Percentiles rank a stretch among this genome's conserved stretches.
Conservation (phyloP, 2,113 vertebrate species). For the Ictidomys tridecemlineatus region DNA sequence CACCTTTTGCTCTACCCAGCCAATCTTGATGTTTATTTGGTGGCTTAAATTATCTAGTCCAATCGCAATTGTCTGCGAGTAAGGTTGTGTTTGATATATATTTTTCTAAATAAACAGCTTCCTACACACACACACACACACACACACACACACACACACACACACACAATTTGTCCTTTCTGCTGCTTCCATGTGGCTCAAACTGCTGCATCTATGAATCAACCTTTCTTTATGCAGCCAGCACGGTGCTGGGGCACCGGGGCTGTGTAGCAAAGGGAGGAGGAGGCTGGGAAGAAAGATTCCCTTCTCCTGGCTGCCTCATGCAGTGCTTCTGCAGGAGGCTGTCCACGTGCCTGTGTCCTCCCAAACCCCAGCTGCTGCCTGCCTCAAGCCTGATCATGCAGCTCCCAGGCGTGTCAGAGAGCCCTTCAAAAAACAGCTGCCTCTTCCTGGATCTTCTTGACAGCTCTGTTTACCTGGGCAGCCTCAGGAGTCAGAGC, state of each 20-base stretch:
- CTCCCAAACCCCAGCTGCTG: conserved; percentile 62
- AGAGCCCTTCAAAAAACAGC: conserved; percentile 50
- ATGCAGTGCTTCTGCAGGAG: conserved; percentile 47
- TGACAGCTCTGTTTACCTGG: conserved; percentile 58
- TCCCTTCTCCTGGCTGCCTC: neutral
- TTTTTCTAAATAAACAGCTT: conserved; percentile 52
- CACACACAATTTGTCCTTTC: neutral
- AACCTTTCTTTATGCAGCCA: conserved; percentile 15
- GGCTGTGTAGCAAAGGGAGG: conserved; percentile 37
- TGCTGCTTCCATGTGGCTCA: neutral
- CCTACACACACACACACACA: neutral
- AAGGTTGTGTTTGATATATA: neutral
- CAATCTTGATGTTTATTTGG: conserved; percentile 40
- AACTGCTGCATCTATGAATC: conserved; percentile 37
- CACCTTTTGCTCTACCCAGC: conserved; percentile 30
- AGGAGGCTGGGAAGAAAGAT: conserved; percentile 44
- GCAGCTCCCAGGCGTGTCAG: conserved; percentile 40
- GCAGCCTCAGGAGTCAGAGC: neutral
- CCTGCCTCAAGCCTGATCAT: conserved; percentile 67
- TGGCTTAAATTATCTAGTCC: conserved; percentile 17
- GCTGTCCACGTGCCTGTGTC: conserved; percentile 61
- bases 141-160: neutral
- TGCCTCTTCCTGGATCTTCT: conserved; percentile 58
- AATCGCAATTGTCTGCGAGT: conserved; percentile 44
- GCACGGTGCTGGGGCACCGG: neutral